Conservation (phyloP, 2,113 vertebrate genomes). For the Uropsilus gracilis region DNA sequence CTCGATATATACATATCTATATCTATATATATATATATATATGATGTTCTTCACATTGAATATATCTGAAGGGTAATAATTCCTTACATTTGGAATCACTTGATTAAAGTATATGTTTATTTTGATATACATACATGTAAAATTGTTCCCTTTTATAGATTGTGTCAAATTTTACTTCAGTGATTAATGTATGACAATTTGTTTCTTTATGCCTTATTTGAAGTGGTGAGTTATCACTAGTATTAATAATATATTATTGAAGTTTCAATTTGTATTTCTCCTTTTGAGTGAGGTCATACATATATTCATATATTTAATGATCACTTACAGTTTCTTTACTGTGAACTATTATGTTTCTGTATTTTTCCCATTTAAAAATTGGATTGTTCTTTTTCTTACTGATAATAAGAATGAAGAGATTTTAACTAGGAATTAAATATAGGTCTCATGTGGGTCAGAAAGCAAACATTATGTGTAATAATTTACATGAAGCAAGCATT, state of each 20-base stretch:
- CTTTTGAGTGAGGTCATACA: neutral
- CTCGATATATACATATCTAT: too few relatives aligned
- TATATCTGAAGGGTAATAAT: neutral
- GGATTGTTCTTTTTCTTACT: neutral
- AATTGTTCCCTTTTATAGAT: neutral
- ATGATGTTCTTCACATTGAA: constrained; percentile 16
- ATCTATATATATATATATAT: too few relatives aligned
- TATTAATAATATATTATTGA: neutral
- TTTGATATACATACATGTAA: neutral
- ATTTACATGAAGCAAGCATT: constrained; percentile 26
- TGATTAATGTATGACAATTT: neutral
- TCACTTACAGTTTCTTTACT: neutral
- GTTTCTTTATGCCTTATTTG: neutral
- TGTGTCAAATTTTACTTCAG: constrained; percentile 32
- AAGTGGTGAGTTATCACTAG: neutral
- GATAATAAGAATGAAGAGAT: constrained; percentile 18
- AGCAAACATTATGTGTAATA: constrained; percentile 3
- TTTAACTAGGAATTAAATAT: neutral
- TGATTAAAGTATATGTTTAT: neutral
- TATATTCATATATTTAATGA: constrained; percentile 3
- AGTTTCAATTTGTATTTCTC: constrained; percentile 28
- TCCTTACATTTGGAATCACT: neutral
- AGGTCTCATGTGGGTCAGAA: neutral
- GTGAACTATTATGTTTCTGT: neutral
- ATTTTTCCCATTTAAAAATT: constrained; percentile 9